Conservation (phyloP, 2,888 invertebrate species). For the Malthinus flaveolus region DNA sequence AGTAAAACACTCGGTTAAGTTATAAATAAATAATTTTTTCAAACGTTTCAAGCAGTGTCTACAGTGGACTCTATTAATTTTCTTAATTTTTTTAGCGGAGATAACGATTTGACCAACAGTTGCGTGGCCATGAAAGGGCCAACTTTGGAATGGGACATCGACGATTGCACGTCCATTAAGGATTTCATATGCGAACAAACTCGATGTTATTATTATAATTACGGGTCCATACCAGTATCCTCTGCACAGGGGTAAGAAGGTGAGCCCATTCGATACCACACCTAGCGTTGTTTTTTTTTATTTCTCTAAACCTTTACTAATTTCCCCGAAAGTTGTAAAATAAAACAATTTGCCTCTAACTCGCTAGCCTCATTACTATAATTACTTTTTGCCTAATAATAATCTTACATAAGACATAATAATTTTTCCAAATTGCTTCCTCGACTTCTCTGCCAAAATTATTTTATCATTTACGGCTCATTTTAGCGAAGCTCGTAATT, state of each 20-base stretch:
- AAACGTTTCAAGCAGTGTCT: too few species aligned
- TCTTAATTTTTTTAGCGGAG: constrained; percentile 46
- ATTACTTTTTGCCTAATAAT: neutral
- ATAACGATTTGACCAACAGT: constrained; percentile 67
- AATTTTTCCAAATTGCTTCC: neutral
- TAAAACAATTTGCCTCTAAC: constrained; percentile 11
- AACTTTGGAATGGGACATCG: constrained; percentile 78
- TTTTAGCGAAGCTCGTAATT: constrained; percentile 2
- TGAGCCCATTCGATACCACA: constrained; percentile 58
- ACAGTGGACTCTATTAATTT: too few species aligned
- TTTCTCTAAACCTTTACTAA: constrained; percentile 16
- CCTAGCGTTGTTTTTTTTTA: constrained; percentile 38
- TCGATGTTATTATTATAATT: constrained; percentile 88
- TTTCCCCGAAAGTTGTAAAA: neutral
- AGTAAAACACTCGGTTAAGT: too few species aligned
- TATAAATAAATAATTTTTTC: too few species aligned
- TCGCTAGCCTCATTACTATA: neutral
- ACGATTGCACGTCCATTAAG: constrained; percentile 80
- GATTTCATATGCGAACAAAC: constrained; percentile 91
- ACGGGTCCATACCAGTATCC: constrained; percentile 87
- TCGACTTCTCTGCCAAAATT: constrained; percentile 7
- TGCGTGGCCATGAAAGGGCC: constrained; percentile 80
- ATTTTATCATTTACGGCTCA: constrained; percentile 16
- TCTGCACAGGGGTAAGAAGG: constrained; percentile 92
- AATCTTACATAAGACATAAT: neutral